Base-by-base conservation (phyloP, 2,113 vertebrate species). In the Protobothrops flavoviridis region DNA sequence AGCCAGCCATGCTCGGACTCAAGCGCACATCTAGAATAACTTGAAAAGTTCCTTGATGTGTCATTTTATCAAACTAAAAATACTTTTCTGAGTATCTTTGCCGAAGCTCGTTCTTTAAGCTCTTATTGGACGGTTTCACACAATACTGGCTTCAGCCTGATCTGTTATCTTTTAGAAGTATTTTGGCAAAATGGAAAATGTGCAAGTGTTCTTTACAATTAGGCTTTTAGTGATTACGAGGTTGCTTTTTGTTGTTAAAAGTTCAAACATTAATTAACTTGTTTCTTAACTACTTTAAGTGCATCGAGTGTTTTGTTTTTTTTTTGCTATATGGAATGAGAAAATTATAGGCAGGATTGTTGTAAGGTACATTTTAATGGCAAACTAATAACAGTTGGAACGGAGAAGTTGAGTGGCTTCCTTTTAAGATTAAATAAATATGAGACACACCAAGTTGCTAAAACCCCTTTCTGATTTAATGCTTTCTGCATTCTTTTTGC, bases 301-400 rank as follows among this genome's bases (percentile, higher is more conserved):
- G 13, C 48, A 93, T 64, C 9, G 87, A 53, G 45, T 61, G 11
- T 93, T 50, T 50, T 50, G 94, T 59, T 87, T 92, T 53, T 39
- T 29, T 85, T 56, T 61, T 26, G n/a, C 33, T 81, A 8, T 6
- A 8, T 0, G 0, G n/a, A 87, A 89, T 90, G 85, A 52, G 50
- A 93, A 90, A 64, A 81, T 90, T 3, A 1, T 29, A 48, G 91
- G 52, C 29, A n/a, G 5, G 90, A 95, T 52, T 57, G 13, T 93
- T 92, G 92, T 90, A 21, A 93, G 57, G 90, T 53, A 2, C 88
- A 81, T 61, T 56, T 87, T 92, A 61, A 89, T 85, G 48, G 81
- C 43, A 74, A 94, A 92, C 29, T 57, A 74, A 52, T 39, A 93
- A 90, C 95, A 95, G 57, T 26, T 45, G 26, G 95, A 93, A 64